Percentiles rank a stretch among this genome's conserved stretches.
phyloP scores from a whole-genome alignment of 2,888 invertebrate species.

The Plagodis dolabraria region DNA sequence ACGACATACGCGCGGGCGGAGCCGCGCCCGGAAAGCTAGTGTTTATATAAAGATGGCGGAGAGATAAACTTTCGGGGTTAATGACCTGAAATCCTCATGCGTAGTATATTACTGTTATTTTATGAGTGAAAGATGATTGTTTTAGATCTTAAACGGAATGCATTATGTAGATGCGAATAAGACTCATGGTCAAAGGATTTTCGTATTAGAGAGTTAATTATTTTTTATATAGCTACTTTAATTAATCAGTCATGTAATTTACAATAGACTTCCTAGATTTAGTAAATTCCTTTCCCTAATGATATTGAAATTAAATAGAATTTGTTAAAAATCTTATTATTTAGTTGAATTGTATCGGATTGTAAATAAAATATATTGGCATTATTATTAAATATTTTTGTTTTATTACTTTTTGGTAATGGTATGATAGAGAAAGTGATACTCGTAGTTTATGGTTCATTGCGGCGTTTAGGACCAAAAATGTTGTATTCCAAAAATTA shows the following conservation, averaged over 20 bases:
- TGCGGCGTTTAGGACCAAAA: too few species aligned
- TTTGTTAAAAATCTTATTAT: conserved; percentile 28
- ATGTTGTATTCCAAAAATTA: too few species aligned
- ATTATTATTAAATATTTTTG: conserved; percentile 48
- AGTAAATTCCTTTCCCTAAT: conserved; percentile 9
- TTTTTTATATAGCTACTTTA: not conserved
- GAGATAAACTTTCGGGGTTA: not conserved
- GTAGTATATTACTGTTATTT: not conserved
- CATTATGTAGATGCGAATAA: conserved; percentile 2
- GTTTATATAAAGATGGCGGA: too few species aligned
- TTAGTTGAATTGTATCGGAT: conserved; percentile 48
- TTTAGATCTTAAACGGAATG: not conserved
- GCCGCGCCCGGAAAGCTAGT: too few species aligned
- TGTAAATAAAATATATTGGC: conserved; percentile 71
- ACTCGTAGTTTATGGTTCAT: too few species aligned
- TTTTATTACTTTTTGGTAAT: conserved; percentile 24
- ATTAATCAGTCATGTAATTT: conserved; percentile 17
- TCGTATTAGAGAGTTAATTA: conserved; percentile 9
- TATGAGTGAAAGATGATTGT: not conserved
- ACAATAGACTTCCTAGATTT: conserved; percentile 8
- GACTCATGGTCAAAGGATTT: not conserved
- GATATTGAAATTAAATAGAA: conserved; percentile 18
- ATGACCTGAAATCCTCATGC: not conserved
- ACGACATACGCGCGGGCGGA: too few species aligned
- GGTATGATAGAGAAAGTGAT: too few species aligned